Evolutionary conservation across 2,888 invertebrate genomes (phyloP), one percentile per base, ranked within the genome.

Genomic region (Drosophila limbata): DNA sequence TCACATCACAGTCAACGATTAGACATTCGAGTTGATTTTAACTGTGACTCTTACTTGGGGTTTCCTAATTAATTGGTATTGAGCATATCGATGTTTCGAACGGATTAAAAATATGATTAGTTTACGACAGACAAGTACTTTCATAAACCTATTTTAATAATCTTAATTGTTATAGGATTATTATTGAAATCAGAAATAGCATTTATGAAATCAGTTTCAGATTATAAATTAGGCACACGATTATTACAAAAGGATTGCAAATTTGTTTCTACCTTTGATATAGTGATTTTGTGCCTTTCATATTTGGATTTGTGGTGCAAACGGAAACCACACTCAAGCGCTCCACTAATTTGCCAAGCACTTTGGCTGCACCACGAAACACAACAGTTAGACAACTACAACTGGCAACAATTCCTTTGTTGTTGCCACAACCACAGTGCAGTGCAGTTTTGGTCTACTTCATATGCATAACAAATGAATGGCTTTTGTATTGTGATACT

Each of bases 401-500:
- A 31, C 50, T 40, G 31, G 25, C 60, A 60, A 61, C 60, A 61
- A 61, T 61, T 51, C 64, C 59, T 64, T 64, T 64, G 59, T 64
- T 64, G 42, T 44, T 15, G 9, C 47, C 39, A 50, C 44, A 50
- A 52, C 60, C 79, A 65, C 52, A 65, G 63, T 55, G 59, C 28
- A 28, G 25, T 25, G 25, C 79, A 77, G 66, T 66, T 82, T 67
- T 55, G 69, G 76, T 69, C 76, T 72, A 72, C 84, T 84, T 84
- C 84, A 88, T 84, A 84, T 88, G 88, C 88, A 84, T 84, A 86
- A 88, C 88, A 84, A 84, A 86, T 84, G 84, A 78, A 85, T 70
- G 65, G 69, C 83, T 85, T 79, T 88, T 60, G 85, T 65, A 82
- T 82, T 60, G 83, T 78, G 77, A 68, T 73, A 68, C 66, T 45